Percentiles rank a stretch among this genome's conserved stretches.
Conservation (phyloP, 1,140 invertebrate genomes). For the Sinella curviseta region DNA sequence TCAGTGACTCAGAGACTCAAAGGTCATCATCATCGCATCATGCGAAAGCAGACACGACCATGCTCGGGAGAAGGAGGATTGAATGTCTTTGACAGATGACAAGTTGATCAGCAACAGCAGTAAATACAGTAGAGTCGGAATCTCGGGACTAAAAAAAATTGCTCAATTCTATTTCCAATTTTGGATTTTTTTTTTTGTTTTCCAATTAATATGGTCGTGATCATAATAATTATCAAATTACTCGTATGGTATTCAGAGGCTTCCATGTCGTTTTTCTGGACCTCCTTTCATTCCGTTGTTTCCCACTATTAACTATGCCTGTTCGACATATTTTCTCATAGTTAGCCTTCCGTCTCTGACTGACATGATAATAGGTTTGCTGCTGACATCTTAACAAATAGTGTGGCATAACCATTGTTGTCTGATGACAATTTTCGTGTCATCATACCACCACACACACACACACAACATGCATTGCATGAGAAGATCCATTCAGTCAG, state of each 20-base stretch:
- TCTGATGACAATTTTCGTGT: neutral
- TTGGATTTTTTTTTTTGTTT: neutral
- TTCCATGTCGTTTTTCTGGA: neutral
- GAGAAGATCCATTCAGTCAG: neutral
- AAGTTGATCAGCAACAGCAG: constrained; percentile 8
- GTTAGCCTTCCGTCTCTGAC: constrained; percentile 32
- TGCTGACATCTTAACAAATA: constrained; percentile 49
- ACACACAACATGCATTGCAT: neutral
- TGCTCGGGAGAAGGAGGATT: neutral
- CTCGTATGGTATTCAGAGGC: neutral
- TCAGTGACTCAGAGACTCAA: too few species aligned
- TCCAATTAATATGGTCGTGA: neutral
- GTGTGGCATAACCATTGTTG: constrained; percentile 29
- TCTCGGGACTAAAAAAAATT: neutral
- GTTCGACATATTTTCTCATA: too few species aligned
- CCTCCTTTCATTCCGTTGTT: neutral
- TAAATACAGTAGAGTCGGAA: neutral
- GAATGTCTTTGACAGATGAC: constrained; percentile 11
- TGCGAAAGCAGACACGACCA: too few species aligned
- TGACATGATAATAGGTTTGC: constrained; percentile 50
- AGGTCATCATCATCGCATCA: too few species aligned
- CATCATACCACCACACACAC: neutral
- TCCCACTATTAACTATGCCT: too few species aligned
- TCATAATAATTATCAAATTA: constrained; percentile 21
- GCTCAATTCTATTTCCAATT: neutral